These are phyloP conservation scores for Antechinus stuartii DNA, from an alignment of 2,113 vertebrate species.

Conservation along the genomic window DNA sequence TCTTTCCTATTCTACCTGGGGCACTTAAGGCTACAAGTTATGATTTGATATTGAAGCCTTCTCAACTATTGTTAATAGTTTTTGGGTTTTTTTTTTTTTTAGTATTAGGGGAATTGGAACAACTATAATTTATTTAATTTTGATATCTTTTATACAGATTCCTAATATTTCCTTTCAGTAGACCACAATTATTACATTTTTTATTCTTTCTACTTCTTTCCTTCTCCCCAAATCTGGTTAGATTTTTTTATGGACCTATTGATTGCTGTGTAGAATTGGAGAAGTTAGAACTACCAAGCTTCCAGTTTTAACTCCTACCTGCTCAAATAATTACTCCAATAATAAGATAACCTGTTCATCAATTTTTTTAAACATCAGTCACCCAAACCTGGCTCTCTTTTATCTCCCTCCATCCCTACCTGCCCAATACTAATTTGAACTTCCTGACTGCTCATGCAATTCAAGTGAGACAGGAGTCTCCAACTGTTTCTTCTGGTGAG, in stretches of 20 bases:
- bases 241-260: not conserved
- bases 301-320: not conserved
- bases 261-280: not conserved
- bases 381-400: not conserved
- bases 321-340: not conserved
- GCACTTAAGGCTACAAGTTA: slow-evolving; percentile 4
- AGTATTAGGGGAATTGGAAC: slow-evolving; percentile 29
- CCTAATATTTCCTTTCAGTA: not conserved
- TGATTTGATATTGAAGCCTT: slow-evolving; percentile 33
- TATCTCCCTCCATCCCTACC: not conserved
- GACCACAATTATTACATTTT: not conserved
- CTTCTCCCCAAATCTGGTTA: not conserved
- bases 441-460: not conserved
- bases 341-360: too few relatives aligned
- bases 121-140: slow-evolving; percentile 46
- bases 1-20: not conserved
- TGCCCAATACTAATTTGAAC: not conserved
- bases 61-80: not conserved
- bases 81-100: not conserved
- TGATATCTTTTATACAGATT: slow-evolving; percentile 30
- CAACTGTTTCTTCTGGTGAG: not conserved
- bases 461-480: not conserved
- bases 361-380: not conserved
- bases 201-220: not conserved
- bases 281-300: not conserved